Conservation (phyloP, 1,140 invertebrate species). For the Drosophila chauvacae region DNA sequence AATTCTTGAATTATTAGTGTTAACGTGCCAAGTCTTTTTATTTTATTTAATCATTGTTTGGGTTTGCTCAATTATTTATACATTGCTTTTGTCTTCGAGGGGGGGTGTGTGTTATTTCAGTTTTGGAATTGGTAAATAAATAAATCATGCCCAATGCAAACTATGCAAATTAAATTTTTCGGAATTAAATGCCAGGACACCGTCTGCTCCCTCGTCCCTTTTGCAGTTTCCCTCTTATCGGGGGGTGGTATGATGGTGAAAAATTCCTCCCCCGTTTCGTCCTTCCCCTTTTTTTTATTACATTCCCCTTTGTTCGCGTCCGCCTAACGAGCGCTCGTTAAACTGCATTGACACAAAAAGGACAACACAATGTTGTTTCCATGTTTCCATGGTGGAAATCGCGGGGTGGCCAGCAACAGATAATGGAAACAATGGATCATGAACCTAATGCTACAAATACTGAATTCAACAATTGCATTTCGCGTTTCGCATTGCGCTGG, state of each 20-base stretch:
- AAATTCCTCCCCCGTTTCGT: conserved; percentile 2
- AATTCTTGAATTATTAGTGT: conserved; percentile 67
- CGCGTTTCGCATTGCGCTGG: conserved; percentile 68
- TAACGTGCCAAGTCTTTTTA: conserved; percentile 81
- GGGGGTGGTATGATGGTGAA: not conserved
- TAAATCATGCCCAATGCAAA: conserved; percentile 43
- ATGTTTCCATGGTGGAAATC: conserved; percentile 22
- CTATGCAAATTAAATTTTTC: conserved; percentile 52
- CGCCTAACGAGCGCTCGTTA: conserved; percentile 79
- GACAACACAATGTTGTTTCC: conserved; percentile 63
- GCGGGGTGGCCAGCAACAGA: conserved; percentile 60
- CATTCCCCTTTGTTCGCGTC: conserved; percentile 66
- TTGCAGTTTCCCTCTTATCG: conserved; percentile 15
- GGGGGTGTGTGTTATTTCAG: conserved; percentile 2
- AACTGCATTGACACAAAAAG: conserved; percentile 79
- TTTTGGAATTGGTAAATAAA: conserved; percentile 38
- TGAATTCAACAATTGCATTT: conserved; percentile 77
- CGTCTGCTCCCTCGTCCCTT: conserved; percentile 1
- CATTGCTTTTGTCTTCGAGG: conserved; percentile 39
- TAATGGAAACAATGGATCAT: conserved; percentile 81
- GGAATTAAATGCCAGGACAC: conserved; percentile 45
- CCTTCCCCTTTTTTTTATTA: conserved; percentile 62
- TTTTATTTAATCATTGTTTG: conserved; percentile 52
- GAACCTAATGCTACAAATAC: conserved; percentile 71
- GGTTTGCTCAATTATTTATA: conserved; percentile 64